Evolutionary conservation across 2,888 invertebrate genomes (phyloP), one percentile per base, ranked within the genome.

Genomic region (Timema cristinae): DNA sequence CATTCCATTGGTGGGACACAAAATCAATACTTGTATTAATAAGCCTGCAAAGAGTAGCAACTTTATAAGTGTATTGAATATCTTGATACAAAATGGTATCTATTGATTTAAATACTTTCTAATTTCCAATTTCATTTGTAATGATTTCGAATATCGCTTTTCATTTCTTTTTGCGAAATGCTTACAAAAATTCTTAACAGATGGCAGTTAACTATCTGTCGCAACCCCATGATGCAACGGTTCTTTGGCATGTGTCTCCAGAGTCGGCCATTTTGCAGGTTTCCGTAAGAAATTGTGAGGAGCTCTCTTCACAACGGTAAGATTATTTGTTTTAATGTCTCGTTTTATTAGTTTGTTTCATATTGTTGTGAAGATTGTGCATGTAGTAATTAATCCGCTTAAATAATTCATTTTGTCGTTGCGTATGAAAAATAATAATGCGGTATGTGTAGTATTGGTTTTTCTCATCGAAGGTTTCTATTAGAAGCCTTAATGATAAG

Each of bases 211-310:
- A 49, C 32, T 68, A 68, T 69, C 56, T 69, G 74, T 70, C 67
- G 67, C 73, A 71, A 72, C 79, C 84, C 84, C 84, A 83, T 82
- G 84, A 85, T 85, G 84, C 85, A 83, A 80, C 79, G 83, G 83
- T 83, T 82, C 84, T 83, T 84, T 86, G 87, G 87, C 87, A 87
- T 87, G 87, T 87, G 87, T 86, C 87, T 83, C 83, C 85, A 83
- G 84, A 83, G 86, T 86, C 88, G 86, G 88, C 88, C 88, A 88
- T 88, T 88, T 88, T 88, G 86, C 86, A 86, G 83, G 86, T 87
- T 85, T 86, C 85, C 83, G 85, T 84, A 86, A 85, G 87, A 86
- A 86, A 85, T 86, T 85, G 86, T 86, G 85, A 86, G 84, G 84
- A 86, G 84, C 85, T 85, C 84, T 85, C 85, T 84, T 85, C 82